These are phyloP conservation scores for Drosophila subobscura DNA, from an alignment of 1,140 invertebrate species.

Conservation along the genomic window DNA sequence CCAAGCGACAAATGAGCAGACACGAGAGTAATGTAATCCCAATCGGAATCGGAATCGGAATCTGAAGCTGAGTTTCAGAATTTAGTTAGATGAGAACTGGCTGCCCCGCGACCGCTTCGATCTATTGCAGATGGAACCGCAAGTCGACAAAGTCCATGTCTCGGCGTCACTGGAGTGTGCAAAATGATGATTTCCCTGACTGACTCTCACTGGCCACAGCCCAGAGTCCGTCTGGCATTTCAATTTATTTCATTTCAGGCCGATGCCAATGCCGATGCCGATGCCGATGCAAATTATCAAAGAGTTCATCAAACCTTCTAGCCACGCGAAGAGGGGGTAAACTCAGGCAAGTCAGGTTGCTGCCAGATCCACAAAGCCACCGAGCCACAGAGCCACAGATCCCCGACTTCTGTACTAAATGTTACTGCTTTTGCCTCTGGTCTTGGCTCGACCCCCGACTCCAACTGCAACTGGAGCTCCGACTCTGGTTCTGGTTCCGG, in stretches of 20 bases:
- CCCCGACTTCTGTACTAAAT: conserved; percentile 45
- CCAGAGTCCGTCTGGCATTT: conserved; percentile 24
- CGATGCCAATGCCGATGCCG: conserved; percentile 1
- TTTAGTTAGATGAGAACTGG: conserved; percentile 22
- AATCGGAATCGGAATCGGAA: conserved; percentile 8
- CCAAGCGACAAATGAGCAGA: conserved; percentile 78
- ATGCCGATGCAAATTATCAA: conserved; percentile 58
- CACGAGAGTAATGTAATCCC: conserved; percentile 10
- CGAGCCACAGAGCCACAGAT: neutral
- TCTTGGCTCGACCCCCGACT: conserved; percentile 8
- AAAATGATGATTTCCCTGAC: conserved; percentile 68
- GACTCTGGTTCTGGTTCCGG: conserved; percentile 30
- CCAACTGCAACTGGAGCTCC: neutral
- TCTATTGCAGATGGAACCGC: conserved; percentile 66
- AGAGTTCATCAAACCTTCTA: conserved; percentile 61
- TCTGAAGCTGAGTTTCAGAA: neutral
- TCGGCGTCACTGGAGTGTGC: conserved; percentile 63
- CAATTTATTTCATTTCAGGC: conserved; percentile 57
- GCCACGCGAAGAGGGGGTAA: too few relatives aligned
- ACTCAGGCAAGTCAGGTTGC: conserved; percentile 15
- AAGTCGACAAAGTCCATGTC: conserved; percentile 27
- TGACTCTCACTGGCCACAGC: conserved; percentile 25
- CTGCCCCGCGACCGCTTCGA: conserved; percentile 9
- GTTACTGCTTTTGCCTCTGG: conserved; percentile 17
- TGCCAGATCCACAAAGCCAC: neutral